phyloP scores from a whole-genome alignment of 2,888 invertebrate species.

The Dynastes tityus region DNA sequence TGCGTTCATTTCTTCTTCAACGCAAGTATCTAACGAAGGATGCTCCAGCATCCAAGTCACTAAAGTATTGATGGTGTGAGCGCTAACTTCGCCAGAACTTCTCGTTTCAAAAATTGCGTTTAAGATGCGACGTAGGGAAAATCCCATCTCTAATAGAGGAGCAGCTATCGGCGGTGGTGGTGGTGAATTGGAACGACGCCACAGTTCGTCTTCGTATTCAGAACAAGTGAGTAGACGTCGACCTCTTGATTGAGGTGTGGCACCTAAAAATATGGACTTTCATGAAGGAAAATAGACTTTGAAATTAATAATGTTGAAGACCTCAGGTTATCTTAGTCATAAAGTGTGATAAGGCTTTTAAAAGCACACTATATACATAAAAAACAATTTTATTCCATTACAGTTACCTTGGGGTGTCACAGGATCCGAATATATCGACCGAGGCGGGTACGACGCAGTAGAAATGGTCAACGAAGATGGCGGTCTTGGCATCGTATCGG shows the following conservation, averaged over 20 bases:
- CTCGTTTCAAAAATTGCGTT: constrained; percentile 74
- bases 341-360: too few species aligned
- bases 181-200: constrained; percentile 60
- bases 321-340: too few species aligned
- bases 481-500: constrained; percentile 58
- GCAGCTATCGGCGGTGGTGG: constrained; percentile 72
- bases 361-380: too few species aligned
- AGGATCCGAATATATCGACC: constrained; percentile 59
- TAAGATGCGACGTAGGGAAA: constrained; percentile 73
- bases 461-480: constrained; percentile 63
- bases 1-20: constrained; percentile 50
- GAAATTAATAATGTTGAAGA: too few species aligned
- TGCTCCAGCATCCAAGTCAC: constrained; percentile 80
- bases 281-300: too few species aligned
- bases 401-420: constrained; percentile 55
- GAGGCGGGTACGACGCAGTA: constrained; percentile 56
- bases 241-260: constrained; percentile 27
- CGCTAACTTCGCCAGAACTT: constrained; percentile 64
- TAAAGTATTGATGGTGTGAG: constrained; percentile 74
- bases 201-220: constrained; percentile 62
- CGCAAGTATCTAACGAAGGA: constrained; percentile 61
- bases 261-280: constrained; percentile 6
- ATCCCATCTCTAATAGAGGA: constrained; percentile 78
- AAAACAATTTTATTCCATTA: background rate
- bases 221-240: constrained; percentile 56